Percentiles rank a stretch among this genome's conserved stretches.
phyloP scores from a whole-genome alignment of 2,797 vertebrate species.

The Ptychobarbus kaznakovi region DNA sequence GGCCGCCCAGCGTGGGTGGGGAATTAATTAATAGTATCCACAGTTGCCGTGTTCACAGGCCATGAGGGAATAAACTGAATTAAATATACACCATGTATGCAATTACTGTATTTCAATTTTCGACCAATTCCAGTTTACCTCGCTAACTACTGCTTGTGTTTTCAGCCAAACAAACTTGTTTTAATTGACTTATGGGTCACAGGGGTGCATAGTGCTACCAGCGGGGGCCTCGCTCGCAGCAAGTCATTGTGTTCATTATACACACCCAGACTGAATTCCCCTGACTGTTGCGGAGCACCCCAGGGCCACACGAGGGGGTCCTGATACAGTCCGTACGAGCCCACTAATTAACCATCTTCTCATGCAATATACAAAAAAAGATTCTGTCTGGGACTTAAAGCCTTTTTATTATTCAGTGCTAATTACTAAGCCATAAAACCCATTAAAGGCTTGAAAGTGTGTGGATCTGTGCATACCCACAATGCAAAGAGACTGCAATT shows the following conservation, averaged over 20 bases:
- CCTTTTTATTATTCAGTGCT: slow-evolving; percentile 33
- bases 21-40: slow-evolving; percentile 79
- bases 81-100: slow-evolving; percentile 76
- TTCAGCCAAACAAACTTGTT: slow-evolving; percentile 44
- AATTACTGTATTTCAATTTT: slow-evolving; percentile 75
- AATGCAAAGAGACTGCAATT: not conserved
- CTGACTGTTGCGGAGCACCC: slow-evolving; percentile 8
- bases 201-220: slow-evolving; percentile 11
- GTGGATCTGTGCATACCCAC: not conserved
- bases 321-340: not conserved
- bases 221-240: not conserved
- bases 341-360: slow-evolving; percentile 19
- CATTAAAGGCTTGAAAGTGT: slow-evolving; percentile 29
- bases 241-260: slow-evolving; percentile 17
- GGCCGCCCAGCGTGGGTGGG: slow-evolving; percentile 72
- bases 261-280: not conserved
- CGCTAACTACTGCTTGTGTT: slow-evolving; percentile 53
- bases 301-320: not conserved
- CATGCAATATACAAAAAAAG: slow-evolving; percentile 2
- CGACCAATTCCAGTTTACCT: slow-evolving; percentile 62
- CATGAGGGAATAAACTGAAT: slow-evolving; percentile 73
- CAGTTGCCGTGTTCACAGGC: slow-evolving; percentile 61
- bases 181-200: slow-evolving; percentile 56
- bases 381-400: slow-evolving; percentile 17
- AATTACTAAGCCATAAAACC: slow-evolving; percentile 43